These are phyloP conservation scores for Ailuropoda melanoleuca DNA, from an alignment of 2,113 vertebrate genomes.

Conservation along the genomic window DNA sequence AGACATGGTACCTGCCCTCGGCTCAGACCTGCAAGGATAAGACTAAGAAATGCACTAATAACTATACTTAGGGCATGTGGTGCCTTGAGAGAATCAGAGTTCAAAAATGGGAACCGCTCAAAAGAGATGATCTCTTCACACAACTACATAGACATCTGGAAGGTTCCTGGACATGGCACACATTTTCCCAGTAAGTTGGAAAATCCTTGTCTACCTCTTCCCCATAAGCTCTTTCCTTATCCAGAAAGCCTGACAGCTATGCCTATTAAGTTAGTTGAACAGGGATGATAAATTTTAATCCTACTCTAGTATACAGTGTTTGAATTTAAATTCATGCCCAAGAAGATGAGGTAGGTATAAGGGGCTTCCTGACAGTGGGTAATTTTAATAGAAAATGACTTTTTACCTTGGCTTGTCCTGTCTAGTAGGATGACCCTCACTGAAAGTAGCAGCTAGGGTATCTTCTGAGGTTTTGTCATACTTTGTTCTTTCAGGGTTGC, in stretches of 20 bases:
- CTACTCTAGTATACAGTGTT: not conserved
- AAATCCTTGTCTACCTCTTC: not conserved
- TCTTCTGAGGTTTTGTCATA: not conserved
- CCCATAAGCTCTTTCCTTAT: not conserved
- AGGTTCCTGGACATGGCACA: not conserved
- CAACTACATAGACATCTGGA: not conserved
- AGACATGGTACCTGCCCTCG: not conserved
- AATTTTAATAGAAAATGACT: not conserved
- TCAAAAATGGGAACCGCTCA: not conserved
- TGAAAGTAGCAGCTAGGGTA: not conserved
- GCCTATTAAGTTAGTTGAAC: not conserved
- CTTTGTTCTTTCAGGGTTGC: slow-evolving; percentile 87
- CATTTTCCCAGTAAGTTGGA: not conserved
- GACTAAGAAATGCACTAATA: not conserved
- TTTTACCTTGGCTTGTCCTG: not conserved
- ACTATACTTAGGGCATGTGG: not conserved
- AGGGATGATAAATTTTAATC: not conserved
- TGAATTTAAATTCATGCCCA: not conserved
- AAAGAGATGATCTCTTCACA: not conserved
- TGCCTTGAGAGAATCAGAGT: not conserved
- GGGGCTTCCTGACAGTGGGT: not conserved
- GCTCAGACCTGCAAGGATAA: not conserved
- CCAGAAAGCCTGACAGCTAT: not conserved
- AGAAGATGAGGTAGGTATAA: not conserved
- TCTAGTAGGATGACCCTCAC: not conserved